Conservation (phyloP, 2,113 vertebrate species). For the Phaetusa simplex region DNA sequence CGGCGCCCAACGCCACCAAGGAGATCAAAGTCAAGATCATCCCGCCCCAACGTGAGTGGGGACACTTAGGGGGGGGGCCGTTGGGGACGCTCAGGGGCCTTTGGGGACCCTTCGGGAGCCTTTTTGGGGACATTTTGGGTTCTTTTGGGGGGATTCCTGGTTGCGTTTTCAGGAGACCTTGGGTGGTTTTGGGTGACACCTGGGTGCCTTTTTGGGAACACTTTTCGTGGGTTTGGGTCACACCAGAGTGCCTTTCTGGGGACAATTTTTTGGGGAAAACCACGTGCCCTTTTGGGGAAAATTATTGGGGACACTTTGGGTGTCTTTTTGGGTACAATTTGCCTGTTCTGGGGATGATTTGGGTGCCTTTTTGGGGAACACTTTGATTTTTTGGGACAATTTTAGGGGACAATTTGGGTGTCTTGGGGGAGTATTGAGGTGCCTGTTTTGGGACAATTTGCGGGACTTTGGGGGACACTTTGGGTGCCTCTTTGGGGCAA, state of each 20-base stretch:
- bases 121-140: not conserved
- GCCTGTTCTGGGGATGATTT: not conserved
- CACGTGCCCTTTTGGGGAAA: too few relatives aligned
- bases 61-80: not conserved
- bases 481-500: not conserved
- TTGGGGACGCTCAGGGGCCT: too few relatives aligned
- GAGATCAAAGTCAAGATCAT: slow-evolving; percentile 98
- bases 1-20: slow-evolving; percentile 87
- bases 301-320: not conserved
- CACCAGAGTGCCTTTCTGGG: not conserved
- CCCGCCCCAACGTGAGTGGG: slow-evolving; percentile 88
- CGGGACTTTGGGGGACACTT: not conserved
- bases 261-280: not conserved
- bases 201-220: not conserved
- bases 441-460: not conserved
- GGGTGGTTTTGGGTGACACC: too few relatives aligned
- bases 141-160: not conserved
- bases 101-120: too few relatives aligned
- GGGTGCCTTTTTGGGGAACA: not conserved
- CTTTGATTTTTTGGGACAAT: too few relatives aligned
- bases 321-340: not conserved
- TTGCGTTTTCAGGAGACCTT: not conserved
- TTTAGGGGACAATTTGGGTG: not conserved
- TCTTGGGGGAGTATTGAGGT: not conserved
- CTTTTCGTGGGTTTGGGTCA: too few relatives aligned